phyloP scores from a whole-genome alignment of 2,888 invertebrate species.

The Eupithecia inturbata region DNA sequence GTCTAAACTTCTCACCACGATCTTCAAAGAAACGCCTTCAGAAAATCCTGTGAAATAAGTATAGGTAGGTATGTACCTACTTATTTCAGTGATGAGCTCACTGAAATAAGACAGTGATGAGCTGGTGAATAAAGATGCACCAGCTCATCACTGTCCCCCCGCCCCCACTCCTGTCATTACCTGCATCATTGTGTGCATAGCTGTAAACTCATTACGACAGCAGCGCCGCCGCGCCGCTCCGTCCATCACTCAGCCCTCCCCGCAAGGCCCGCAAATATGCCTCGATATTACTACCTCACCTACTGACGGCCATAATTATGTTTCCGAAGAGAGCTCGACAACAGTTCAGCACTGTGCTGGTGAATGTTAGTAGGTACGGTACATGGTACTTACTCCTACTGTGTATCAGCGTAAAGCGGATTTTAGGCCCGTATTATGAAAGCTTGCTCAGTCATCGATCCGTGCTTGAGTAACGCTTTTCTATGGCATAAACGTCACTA shows the following conservation, averaged over 20 bases:
- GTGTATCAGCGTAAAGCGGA: no score
- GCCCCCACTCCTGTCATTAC: neutral
- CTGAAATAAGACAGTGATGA: no score
- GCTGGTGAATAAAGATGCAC: no score
- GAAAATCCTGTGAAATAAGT: neutral
- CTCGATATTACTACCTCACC: neutral
- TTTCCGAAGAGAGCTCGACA: neutral
- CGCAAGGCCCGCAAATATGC: neutral
- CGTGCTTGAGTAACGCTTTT: no score
- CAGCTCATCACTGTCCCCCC: neutral
- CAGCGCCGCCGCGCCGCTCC: neutral
- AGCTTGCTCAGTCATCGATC: no score
- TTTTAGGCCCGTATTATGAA: no score
- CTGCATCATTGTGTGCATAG: neutral
- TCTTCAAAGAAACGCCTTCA: neutral
- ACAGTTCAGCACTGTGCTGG: neutral
- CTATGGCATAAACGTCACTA: no score
- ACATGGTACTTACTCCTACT: no score
- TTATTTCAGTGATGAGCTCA: no score
- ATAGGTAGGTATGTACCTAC: neutral
- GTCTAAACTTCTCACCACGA: neutral
- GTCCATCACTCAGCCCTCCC: constrained; percentile 6
- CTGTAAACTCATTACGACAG: constrained; percentile 1
- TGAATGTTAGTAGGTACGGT: neutral
- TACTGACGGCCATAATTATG: neutral